These are phyloP conservation scores for Fissipunctia ypsillon DNA, from an alignment of 2,888 invertebrate genomes.

Conservation along the genomic window DNA sequence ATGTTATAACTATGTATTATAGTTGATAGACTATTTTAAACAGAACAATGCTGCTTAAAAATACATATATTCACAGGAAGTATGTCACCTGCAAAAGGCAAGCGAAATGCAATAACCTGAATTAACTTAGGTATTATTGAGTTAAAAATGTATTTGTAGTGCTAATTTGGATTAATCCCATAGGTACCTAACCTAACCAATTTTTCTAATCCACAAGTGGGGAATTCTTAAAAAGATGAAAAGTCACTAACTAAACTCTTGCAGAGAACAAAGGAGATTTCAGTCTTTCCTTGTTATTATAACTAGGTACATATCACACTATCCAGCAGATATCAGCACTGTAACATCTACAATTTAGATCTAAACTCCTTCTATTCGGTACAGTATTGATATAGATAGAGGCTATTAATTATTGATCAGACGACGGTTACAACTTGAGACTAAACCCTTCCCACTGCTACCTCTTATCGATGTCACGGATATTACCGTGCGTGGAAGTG, in stretches of 20 bases:
- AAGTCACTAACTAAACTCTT: not conserved
- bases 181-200: not conserved
- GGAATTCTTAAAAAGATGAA: not conserved
- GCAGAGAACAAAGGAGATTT: not conserved
- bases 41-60: no score
- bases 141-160: not conserved
- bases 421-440: slow-evolving; percentile 53
- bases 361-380: not conserved
- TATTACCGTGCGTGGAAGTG: slow-evolving; percentile 43
- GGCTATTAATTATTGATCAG: slow-evolving; percentile 59
- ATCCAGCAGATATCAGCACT: not conserved
- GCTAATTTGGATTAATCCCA: not conserved
- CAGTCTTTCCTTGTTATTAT: not conserved
- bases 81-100: not conserved
- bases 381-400: slow-evolving; percentile 12
- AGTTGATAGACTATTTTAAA: not conserved
- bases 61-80: no score
- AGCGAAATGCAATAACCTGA: not conserved
- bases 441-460: slow-evolving; percentile 54
- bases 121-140: not conserved
- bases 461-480: slow-evolving; percentile 55
- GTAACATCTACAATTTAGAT: not conserved
- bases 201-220: not conserved
- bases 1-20: no score
- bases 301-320: not conserved